Evolutionary conservation across 1,140 invertebrate species (phyloP).

Genomic region (Liolophura sinensis): DNA sequence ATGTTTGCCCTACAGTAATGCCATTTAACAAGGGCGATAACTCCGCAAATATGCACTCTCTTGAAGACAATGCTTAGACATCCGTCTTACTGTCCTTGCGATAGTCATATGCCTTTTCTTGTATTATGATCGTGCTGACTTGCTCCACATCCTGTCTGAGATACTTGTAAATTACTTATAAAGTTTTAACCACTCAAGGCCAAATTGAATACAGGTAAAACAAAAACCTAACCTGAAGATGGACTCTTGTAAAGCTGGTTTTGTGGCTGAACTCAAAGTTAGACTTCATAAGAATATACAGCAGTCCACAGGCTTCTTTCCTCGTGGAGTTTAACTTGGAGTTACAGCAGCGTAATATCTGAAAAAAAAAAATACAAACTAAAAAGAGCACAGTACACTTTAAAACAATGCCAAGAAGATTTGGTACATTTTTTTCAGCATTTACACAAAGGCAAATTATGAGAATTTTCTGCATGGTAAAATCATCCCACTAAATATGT

Average conservation of each 20-base stretch:
- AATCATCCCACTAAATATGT: not conserved
- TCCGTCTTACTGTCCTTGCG: too few species aligned
- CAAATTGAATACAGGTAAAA: not conserved
- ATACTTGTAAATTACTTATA: too few species aligned
- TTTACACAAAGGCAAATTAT: not conserved
- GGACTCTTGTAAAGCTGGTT: constrained; percentile 81
- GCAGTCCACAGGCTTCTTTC: constrained; percentile 85
- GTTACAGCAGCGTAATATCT: constrained; percentile 55
- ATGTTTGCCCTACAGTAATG: too few species aligned
- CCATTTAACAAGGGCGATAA: too few species aligned
- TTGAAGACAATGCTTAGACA: too few species aligned
- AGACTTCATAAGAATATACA: constrained; percentile 89
- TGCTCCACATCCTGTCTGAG: too few species aligned
- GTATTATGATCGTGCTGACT: too few species aligned
- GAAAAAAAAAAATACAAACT: constrained; percentile 10
- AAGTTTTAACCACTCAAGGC: too few species aligned
- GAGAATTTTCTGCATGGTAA: not conserved
- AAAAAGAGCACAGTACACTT: not conserved
- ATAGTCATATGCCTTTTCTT: too few species aligned
- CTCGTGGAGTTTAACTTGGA: constrained; percentile 60
- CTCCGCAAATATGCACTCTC: too few species aligned
- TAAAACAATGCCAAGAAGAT: not conserved
- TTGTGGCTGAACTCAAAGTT: constrained; percentile 87
- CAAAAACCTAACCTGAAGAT: constrained; percentile 50
- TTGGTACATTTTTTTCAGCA: not conserved